phyloP scores from a whole-genome alignment of 2,888 invertebrate genomes.

The Shargacucullia verbasci region DNA sequence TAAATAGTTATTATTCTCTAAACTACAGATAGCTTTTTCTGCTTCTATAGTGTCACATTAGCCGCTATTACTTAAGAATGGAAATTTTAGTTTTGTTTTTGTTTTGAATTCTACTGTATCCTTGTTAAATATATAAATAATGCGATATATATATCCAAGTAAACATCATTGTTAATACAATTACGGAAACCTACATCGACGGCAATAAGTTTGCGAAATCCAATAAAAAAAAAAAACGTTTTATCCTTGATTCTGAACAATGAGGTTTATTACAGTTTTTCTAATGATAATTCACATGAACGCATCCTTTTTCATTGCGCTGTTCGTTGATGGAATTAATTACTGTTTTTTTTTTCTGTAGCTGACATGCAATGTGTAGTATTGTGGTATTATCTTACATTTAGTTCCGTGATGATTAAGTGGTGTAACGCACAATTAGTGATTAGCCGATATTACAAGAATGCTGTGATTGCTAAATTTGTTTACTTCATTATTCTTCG shows the following conservation, averaged over 20 bases:
- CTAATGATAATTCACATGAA: slow-evolving; percentile 79
- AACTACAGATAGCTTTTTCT: too few relatives aligned
- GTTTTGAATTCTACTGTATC: too few relatives aligned
- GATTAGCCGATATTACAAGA: not conserved
- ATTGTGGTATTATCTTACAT: slow-evolving; percentile 10
- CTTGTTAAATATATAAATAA: too few relatives aligned
- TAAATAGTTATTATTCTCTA: too few relatives aligned
- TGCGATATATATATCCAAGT: slow-evolving; percentile 1
- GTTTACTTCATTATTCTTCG: too few relatives aligned
- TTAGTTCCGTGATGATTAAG: slow-evolving; percentile 58
- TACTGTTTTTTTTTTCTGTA: slow-evolving; percentile 49
- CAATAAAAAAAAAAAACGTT: slow-evolving; percentile 80
- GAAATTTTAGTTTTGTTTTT: too few relatives aligned
- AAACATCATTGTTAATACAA: slow-evolving; percentile 42
- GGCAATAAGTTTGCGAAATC: slow-evolving; percentile 71
- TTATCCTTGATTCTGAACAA: slow-evolving; percentile 83
- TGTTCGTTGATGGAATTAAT: slow-evolving; percentile 53
- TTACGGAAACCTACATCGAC: slow-evolving; percentile 73
- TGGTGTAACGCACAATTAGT: slow-evolving; percentile 37
- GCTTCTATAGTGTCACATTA: too few relatives aligned
- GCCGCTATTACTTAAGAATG: too few relatives aligned
- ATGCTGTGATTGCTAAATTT: not conserved
- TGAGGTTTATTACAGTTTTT: slow-evolving; percentile 79
- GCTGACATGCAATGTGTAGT: slow-evolving; percentile 54
- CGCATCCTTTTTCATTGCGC: slow-evolving; percentile 75